A percentile compares a stretch with the other conserved stretches of the same genome.
phyloP scores from a whole-genome alignment of 2,113 vertebrate species.

The Syngnathoides biaculeatus region DNA sequence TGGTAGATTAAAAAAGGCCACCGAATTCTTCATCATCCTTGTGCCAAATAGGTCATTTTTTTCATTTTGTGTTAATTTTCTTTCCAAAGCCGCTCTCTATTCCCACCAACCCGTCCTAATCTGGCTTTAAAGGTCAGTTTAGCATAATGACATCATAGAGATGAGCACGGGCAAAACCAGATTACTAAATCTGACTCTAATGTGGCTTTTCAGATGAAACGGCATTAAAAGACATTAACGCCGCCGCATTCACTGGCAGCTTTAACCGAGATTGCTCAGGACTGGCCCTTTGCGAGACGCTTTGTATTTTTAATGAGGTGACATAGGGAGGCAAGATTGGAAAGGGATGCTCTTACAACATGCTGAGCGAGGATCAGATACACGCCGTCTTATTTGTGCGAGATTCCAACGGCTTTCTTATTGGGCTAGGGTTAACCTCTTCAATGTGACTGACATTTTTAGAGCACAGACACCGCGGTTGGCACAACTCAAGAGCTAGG shows the following conservation, averaged over 20 bases:
- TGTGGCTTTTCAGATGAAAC: constrained; percentile 71
- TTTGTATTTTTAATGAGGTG: constrained; percentile 76
- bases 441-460: constrained; percentile 71
- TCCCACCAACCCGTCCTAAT: constrained; percentile 63
- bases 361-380: constrained; percentile 67
- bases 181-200: constrained; percentile 73
- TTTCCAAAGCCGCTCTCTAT: constrained; percentile 52
- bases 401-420: constrained; percentile 59
- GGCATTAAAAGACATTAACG: constrained; percentile 71
- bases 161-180: constrained; percentile 64
- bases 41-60: constrained; percentile 63
- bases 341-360: constrained; percentile 59
- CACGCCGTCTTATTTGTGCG: constrained; percentile 62
- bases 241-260: constrained; percentile 64
- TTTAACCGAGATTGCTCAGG: constrained; percentile 68
- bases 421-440: constrained; percentile 60
- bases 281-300: constrained; percentile 63
- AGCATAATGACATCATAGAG: constrained; percentile 78
- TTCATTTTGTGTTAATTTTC: constrained; percentile 66
- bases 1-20: constrained; percentile 52
- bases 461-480: constrained; percentile 59
- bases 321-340: constrained; percentile 65
- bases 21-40: constrained; percentile 63
- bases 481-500: constrained; percentile 50
- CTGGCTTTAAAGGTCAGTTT: constrained; percentile 78